Percentiles rank a stretch among this genome's conserved stretches.
Evolutionary conservation across 2,888 invertebrate species (phyloP).

Genomic region (Charanyca ferruginea): DNA sequence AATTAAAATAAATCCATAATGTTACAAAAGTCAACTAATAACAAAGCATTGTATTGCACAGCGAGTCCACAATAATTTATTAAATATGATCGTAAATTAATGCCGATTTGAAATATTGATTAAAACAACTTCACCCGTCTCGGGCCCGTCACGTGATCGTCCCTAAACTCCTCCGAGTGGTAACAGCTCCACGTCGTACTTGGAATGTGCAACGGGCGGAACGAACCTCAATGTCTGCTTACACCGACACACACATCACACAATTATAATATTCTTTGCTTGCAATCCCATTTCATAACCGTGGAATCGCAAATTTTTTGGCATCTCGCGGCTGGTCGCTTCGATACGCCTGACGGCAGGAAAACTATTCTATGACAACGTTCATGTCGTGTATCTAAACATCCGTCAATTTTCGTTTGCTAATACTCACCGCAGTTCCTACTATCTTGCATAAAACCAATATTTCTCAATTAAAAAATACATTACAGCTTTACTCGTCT

Average conservation of each 20-base stretch:
- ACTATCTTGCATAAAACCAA: slow-evolving; percentile 33
- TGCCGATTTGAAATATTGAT: slow-evolving; percentile 73
- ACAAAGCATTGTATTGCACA: slow-evolving; percentile 90
- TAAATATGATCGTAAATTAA: slow-evolving; percentile 80
- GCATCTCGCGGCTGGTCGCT: slow-evolving; percentile 53
- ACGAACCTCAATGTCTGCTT: slow-evolving; percentile 46
- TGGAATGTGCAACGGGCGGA: slow-evolving; percentile 54
- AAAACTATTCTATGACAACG: slow-evolving; percentile 19
- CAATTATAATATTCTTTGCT: slow-evolving; percentile 37
- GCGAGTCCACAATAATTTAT: slow-evolving; percentile 88
- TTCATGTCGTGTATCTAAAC: slow-evolving; percentile 22
- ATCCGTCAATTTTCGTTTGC: slow-evolving; percentile 42
- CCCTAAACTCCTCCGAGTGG: slow-evolving; percentile 51
- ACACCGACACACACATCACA: slow-evolving; percentile 54
- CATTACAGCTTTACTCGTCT: slow-evolving; percentile 25
- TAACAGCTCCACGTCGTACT: slow-evolving; percentile 58
- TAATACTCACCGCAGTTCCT: slow-evolving; percentile 59
- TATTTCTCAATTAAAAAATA: slow-evolving; percentile 31
- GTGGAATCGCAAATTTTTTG: slow-evolving; percentile 36
- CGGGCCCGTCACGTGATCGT: slow-evolving; percentile 56
- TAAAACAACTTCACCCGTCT: slow-evolving; percentile 48
- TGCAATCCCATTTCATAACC: slow-evolving; percentile 16
- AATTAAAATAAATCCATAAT: slow-evolving; percentile 74
- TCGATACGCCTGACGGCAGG: slow-evolving; percentile 39
- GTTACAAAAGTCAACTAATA: slow-evolving; percentile 87